Conservation (phyloP, 2,888 invertebrate genomes). For the Spilosoma lubricipeda region DNA sequence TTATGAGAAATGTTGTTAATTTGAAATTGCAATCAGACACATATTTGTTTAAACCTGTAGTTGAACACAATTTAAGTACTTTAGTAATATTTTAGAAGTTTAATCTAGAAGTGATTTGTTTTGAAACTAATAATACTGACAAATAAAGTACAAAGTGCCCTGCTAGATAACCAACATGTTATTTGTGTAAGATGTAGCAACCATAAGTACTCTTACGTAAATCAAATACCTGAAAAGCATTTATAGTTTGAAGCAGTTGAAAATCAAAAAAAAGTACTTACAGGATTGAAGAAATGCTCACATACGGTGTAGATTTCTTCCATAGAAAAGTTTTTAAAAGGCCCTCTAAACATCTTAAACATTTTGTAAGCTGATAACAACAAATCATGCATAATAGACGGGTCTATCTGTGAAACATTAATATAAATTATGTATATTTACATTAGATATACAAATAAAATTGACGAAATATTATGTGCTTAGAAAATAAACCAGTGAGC, state of each 20-base stretch:
- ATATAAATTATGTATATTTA: not conserved
- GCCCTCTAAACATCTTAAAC: slow-evolving; percentile 94
- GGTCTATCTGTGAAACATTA: slow-evolving; percentile 71
- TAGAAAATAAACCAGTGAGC: not conserved
- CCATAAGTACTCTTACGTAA: no score
- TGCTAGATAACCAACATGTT: not conserved
- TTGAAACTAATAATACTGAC: not conserved
- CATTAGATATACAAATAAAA: not conserved
- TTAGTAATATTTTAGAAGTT: not conserved
- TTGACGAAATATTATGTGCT: not conserved
- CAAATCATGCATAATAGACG: slow-evolving; percentile 78
- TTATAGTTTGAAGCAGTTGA: not conserved
- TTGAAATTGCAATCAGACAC: no score
- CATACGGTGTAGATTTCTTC: slow-evolving; percentile 89
- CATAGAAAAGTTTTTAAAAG: slow-evolving; percentile 88
- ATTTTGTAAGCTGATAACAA: slow-evolving; percentile 90
- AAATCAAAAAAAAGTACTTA: slow-evolving; percentile 72
- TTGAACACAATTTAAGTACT: not conserved
- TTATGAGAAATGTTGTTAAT: no score
- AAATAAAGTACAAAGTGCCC: not conserved
- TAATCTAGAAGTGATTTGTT: not conserved
- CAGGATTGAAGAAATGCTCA: slow-evolving; percentile 92
- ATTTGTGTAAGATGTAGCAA: not conserved
- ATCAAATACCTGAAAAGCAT: no score
- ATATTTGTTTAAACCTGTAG: not conserved